Evolutionary conservation across 2,888 invertebrate species (phyloP).

Genomic region (Phortica okadai): DNA sequence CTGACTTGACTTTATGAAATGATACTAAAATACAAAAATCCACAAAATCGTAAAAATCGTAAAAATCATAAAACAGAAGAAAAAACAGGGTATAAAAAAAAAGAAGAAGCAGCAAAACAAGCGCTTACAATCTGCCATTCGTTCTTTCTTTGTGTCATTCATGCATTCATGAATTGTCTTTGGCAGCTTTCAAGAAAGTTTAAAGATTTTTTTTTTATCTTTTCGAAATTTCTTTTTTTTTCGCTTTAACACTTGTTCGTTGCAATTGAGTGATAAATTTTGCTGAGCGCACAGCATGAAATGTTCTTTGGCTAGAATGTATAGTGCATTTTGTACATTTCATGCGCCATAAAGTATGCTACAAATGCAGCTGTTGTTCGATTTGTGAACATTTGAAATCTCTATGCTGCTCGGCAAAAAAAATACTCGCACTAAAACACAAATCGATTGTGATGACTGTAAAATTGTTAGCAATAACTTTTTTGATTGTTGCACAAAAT

Average conservation of each 20-base stretch:
- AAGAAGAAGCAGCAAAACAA: constrained; percentile 8
- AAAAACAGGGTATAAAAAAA: neutral
- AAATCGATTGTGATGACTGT: constrained; percentile 13
- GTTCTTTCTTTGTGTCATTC: neutral
- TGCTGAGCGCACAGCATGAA: neutral
- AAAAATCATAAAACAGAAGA: no score
- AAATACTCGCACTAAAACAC: neutral
- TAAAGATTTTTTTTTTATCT: neutral
- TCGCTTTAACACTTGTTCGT: neutral
- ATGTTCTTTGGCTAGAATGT: constrained; percentile 41
- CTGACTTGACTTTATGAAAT: neutral
- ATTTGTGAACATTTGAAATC: constrained; percentile 17
- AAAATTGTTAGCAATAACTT: constrained; percentile 12
- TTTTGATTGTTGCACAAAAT: neutral
- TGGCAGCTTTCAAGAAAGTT: constrained; percentile 12
- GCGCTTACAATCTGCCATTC: constrained; percentile 24
- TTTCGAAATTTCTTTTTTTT: neutral
- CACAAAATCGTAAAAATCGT: neutral
- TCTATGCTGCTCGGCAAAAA: neutral
- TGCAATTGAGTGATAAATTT: constrained; percentile 9
- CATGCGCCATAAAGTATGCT: constrained; percentile 50
- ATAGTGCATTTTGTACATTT: constrained; percentile 56
- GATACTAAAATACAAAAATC: neutral
- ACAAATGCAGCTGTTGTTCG: constrained; percentile 41
- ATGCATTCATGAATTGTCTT: constrained; percentile 14